phyloP scores from a whole-genome alignment of 2,113 vertebrate species.

The Todiramphus chloris region DNA sequence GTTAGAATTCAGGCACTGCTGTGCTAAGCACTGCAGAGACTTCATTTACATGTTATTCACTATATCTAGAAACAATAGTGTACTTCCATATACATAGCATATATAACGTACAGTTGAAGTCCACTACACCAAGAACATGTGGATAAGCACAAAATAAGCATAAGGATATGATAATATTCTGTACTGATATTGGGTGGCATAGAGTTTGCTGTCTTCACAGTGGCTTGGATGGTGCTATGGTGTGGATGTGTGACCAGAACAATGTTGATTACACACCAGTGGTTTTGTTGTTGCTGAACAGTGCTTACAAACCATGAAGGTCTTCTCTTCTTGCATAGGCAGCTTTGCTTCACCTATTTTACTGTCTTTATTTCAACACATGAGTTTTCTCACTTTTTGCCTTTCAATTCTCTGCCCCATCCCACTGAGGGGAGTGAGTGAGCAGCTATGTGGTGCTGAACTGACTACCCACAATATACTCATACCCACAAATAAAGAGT shows the following conservation, averaged over 20 bases:
- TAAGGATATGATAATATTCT: not conserved
- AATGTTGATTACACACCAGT: not conserved
- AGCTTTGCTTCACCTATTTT: not conserved
- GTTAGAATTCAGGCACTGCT: not conserved
- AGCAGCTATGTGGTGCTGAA: not conserved
- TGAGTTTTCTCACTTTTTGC: not conserved
- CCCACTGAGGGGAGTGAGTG: not conserved
- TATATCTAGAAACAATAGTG: not conserved
- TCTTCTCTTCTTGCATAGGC: not conserved
- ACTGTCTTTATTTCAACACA: not conserved
- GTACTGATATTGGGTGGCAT: not conserved
- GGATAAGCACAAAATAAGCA: not conserved
- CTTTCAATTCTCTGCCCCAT: not conserved
- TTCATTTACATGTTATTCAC: not conserved
- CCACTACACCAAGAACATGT: fast-evolving
- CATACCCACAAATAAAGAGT: not conserved
- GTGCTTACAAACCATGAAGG: not conserved
- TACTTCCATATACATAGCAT: not conserved
- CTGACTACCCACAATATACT: not conserved
- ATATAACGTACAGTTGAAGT: not conserved
- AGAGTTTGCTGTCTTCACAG: not conserved
- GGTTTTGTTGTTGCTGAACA: not conserved
- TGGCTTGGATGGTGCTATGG: not conserved
- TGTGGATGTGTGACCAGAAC: not conserved
- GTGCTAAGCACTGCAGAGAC: not conserved